These are phyloP conservation scores for Drosophila yooni DNA, from an alignment of 2,888 invertebrate genomes.

Conservation along the genomic window DNA sequence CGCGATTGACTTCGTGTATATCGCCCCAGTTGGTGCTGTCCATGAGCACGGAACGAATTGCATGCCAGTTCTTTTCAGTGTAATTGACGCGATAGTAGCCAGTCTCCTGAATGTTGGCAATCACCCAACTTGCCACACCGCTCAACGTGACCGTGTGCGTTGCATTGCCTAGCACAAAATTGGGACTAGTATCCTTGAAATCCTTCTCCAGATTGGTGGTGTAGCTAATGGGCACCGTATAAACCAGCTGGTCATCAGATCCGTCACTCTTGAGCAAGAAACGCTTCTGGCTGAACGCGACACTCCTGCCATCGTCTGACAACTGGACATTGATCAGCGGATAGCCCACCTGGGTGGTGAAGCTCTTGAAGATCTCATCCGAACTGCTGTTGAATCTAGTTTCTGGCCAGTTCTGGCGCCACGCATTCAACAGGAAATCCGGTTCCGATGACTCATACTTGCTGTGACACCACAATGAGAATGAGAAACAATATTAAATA, in stretches of 20 bases:
- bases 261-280: constrained; percentile 77
- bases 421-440: constrained; percentile 85
- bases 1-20: constrained; percentile 89
- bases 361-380: constrained; percentile 85
- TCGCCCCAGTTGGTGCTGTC: constrained; percentile 58
- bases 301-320: constrained; percentile 32
- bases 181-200: constrained; percentile 70
- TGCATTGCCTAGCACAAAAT: constrained; percentile 56
- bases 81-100: constrained; percentile 89
- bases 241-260: constrained; percentile 54
- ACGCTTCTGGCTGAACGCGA: constrained; percentile 78
- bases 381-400: constrained; percentile 73
- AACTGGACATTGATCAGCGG: constrained; percentile 87
- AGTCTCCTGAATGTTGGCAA: constrained; percentile 83
- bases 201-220: constrained; percentile 67
- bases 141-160: constrained; percentile 2
- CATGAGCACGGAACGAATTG: constrained; percentile 59
- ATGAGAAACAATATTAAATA: not conserved
- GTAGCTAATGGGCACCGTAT: constrained; percentile 82
- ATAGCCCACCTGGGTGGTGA: constrained; percentile 89
- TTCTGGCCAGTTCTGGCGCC: constrained; percentile 82
- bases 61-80: constrained; percentile 88
- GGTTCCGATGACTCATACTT: constrained; percentile 84
- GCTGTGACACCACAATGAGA: constrained; percentile 43
- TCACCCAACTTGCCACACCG: constrained; percentile 67